Percentiles rank a stretch among this genome's conserved stretches.
Conservation (phyloP, 2,888 invertebrate species). For the Drosophila gaucha region DNA sequence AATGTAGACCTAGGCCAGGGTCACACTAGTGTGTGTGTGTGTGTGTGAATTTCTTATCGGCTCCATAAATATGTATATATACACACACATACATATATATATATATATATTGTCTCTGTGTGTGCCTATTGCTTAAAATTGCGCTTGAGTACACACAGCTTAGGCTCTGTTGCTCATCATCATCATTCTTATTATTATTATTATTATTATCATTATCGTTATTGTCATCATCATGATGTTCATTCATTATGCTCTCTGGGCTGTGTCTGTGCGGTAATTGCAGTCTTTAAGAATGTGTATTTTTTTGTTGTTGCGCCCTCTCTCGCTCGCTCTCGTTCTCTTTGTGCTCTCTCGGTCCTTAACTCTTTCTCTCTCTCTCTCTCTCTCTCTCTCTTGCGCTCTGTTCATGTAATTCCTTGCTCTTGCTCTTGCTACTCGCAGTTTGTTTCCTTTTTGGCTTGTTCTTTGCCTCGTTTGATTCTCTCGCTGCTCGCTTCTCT, state of each 20-base stretch:
- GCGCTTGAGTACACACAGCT: constrained; percentile 50
- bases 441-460: constrained; percentile 36
- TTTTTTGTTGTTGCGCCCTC: constrained; percentile 46
- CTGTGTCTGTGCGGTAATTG: constrained; percentile 67
- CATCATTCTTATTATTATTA: constrained; percentile 18
- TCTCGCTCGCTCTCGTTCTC: constrained; percentile 8
- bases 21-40: constrained; percentile 20
- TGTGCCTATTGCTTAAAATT: constrained; percentile 57
- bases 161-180: constrained; percentile 19
- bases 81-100: no score
- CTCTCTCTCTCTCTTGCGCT: constrained; percentile 6
- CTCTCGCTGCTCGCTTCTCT: constrained; percentile 4
- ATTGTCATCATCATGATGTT: constrained; percentile 14
- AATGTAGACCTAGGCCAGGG: constrained; percentile 62
- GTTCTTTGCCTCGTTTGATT: constrained; percentile 23
- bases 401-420: constrained; percentile 25
- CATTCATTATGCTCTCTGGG: constrained; percentile 24
- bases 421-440: constrained; percentile 20
- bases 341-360: constrained; percentile 7
- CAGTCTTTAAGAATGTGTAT: constrained; percentile 76
- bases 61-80: constrained; percentile 2
- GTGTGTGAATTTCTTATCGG: constrained; percentile 22
- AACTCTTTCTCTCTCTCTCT: constrained; percentile 13
- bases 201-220: constrained; percentile 25
- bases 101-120: constrained; percentile 13